phyloP scores from a whole-genome alignment of 2,888 invertebrate species.

The Auanema sp. region DNA sequence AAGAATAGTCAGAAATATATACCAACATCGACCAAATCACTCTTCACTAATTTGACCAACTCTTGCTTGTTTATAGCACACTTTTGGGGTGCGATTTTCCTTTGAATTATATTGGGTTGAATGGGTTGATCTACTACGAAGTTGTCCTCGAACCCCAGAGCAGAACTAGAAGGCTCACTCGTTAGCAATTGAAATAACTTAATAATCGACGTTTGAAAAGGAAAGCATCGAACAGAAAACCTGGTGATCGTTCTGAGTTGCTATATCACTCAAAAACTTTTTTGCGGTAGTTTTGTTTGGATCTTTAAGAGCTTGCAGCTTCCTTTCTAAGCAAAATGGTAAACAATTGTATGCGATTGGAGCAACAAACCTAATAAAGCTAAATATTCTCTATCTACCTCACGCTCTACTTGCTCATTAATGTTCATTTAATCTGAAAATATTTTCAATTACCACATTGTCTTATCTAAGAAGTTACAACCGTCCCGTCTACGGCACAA shows the following conservation, averaged over 20 bases:
- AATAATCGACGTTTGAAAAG: conserved; percentile 1
- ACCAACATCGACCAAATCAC: conserved; percentile 33
- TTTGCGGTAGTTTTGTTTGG: conserved; percentile 28
- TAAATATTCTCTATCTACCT: conserved; percentile 28
- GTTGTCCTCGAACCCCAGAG: conserved; percentile 36
- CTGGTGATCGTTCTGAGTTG: conserved; percentile 31
- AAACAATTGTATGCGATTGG: background rate
- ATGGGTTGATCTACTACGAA: conserved; percentile 34
- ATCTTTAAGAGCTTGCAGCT: conserved; percentile 24
- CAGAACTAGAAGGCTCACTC: background rate
- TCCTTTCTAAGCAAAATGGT: conserved; percentile 20
- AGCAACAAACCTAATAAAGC: conserved; percentile 20
- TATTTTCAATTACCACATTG: background rate
- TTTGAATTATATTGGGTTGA: conserved; percentile 29
- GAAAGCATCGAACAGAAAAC: conserved; percentile 8
- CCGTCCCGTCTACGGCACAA: too few species aligned
- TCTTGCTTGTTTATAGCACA: conserved; percentile 46
- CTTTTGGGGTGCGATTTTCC: conserved; percentile 46
- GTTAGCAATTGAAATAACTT: conserved; percentile 27
- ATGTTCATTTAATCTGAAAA: conserved; percentile 1
- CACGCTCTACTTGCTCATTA: conserved; percentile 14
- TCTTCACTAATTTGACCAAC: conserved; percentile 35
- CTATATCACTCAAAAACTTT: conserved; percentile 26
- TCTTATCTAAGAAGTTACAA: background rate
- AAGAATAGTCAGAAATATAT: background rate